Evolutionary conservation across 2,888 invertebrate species (phyloP).

Genomic region (Pachycephus smyrnensis): DNA sequence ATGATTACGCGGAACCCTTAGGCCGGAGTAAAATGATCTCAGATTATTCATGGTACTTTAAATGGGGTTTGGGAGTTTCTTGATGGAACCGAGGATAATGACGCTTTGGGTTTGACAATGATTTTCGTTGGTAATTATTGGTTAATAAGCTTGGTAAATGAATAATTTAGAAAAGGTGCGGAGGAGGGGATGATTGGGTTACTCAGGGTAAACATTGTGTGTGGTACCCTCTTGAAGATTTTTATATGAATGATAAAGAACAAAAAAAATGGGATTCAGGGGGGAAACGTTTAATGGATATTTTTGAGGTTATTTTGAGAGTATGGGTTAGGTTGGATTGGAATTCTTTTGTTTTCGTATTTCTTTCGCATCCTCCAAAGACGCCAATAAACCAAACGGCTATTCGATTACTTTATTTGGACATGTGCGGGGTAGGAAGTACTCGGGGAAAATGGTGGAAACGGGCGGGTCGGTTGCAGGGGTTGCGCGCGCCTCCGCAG

Average conservation of each 20-base stretch:
- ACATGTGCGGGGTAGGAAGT: not conserved
- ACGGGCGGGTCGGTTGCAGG: constrained; percentile 57
- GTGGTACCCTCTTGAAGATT: no score
- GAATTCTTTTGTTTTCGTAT: not conserved
- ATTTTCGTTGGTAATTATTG: not conserved
- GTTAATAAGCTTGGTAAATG: not conserved
- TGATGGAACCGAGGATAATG: not conserved
- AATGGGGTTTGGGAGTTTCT: not conserved
- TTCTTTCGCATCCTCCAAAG: not conserved
- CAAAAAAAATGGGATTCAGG: no score
- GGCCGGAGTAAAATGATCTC: not conserved
- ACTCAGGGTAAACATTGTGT: not conserved
- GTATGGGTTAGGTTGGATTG: not conserved
- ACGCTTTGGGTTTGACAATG: no score
- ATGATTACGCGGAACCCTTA: not conserved
- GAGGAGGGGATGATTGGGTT: not conserved
- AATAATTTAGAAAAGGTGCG: not conserved
- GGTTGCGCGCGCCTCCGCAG: constrained; percentile 63
- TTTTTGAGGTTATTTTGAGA: not conserved
- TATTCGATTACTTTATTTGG: not conserved
- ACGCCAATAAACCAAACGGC: not conserved
- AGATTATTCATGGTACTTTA: not conserved
- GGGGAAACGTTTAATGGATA: no score
- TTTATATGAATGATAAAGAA: no score
- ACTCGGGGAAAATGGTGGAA: constrained; percentile 50